These are phyloP conservation scores for Apodemia zela DNA, from an alignment of 2,888 invertebrate species.

Conservation along the genomic window DNA sequence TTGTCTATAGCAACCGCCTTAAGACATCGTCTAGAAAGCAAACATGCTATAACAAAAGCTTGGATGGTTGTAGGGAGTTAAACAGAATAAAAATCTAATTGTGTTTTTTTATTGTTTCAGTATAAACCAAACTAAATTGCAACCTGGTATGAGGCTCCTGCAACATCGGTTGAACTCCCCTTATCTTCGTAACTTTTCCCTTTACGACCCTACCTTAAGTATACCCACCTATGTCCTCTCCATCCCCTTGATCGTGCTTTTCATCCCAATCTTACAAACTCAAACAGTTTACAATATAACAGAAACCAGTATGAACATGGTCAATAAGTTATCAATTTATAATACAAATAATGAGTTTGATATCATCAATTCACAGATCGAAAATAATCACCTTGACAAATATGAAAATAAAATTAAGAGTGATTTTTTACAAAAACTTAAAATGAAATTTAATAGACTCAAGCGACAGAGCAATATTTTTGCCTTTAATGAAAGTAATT, in stretches of 20 bases:
- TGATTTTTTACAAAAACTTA: conserved; percentile 38
- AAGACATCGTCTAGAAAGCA: too few species aligned
- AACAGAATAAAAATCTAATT: not conserved
- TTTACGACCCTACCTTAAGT: conserved; percentile 55
- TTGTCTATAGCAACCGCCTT: too few species aligned
- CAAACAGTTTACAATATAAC: conserved; percentile 46
- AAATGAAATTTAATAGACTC: conserved; percentile 56
- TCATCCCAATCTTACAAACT: conserved; percentile 45
- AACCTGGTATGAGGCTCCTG: conserved; percentile 66
- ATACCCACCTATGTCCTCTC: conserved; percentile 45
- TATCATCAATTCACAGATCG: not conserved
- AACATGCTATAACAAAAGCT: not conserved
- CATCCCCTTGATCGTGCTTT: conserved; percentile 42
- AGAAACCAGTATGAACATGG: conserved; percentile 9
- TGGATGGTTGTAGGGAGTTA: not conserved
- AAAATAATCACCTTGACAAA: not conserved
- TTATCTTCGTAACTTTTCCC: conserved; percentile 55
- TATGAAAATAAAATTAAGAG: conserved; percentile 17
- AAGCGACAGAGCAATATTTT: conserved; percentile 49
- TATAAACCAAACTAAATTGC: conserved; percentile 36
- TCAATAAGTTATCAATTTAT: not conserved
- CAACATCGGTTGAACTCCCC: conserved; percentile 46
- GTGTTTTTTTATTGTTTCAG: conserved; percentile 33
- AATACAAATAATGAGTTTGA: conserved; percentile 5
- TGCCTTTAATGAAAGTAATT: conserved; percentile 28